Evolutionary conservation across 2,888 invertebrate species (phyloP), one percentile per base, ranked within the genome.

Genomic region (Odontothrips loti): DNA sequence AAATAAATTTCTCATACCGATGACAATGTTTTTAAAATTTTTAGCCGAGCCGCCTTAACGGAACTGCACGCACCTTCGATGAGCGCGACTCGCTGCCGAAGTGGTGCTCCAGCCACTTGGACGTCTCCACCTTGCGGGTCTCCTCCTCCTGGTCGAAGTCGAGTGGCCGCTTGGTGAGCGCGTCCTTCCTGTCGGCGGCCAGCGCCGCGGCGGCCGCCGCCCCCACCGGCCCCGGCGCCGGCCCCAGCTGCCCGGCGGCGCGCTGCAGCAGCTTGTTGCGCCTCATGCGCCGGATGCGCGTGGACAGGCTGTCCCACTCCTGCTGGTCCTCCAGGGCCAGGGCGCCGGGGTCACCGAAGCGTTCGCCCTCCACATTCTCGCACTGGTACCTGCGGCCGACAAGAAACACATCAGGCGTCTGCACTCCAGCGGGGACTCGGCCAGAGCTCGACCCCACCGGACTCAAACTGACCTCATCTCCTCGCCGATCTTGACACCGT

Each of bases 101-200:
- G 87, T 96, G 96, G 85, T 94, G 94, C 86, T 96, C 96, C 81
- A 96, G 89, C 96, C 96, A 96, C 88, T 95, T 95, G 83, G 94
- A 95, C 0, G 96, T 96, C 89, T 96, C 96, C 84, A 93, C 93
- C 87, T 96, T 96, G 82, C 96, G 91, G 10, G 95, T 95, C 87
- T 95, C 94, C 87, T 96, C 96, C 86, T 96, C 96, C 85, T 94
- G 92, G 86, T 95, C 95, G 85, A 95, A 93, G 87, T 96, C 95
- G 83, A 95, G 88, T 0, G 96, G 95, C 81, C 93, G 92, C 86
- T 93, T 93, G 68, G 94, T 93, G 85, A 95, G 89, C 8, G 93
- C 94, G 88, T 96, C 95, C 87, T 95, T 95, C 82, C 95, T 91
- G 84, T 93, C 93, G 83, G 90, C 89, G 85, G 84, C 79, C 84